Percentiles rank a stretch among this genome's conserved stretches.
Evolutionary conservation across 2,888 invertebrate genomes (phyloP).

Genomic region (Cosmorhoe ocellata): DNA sequence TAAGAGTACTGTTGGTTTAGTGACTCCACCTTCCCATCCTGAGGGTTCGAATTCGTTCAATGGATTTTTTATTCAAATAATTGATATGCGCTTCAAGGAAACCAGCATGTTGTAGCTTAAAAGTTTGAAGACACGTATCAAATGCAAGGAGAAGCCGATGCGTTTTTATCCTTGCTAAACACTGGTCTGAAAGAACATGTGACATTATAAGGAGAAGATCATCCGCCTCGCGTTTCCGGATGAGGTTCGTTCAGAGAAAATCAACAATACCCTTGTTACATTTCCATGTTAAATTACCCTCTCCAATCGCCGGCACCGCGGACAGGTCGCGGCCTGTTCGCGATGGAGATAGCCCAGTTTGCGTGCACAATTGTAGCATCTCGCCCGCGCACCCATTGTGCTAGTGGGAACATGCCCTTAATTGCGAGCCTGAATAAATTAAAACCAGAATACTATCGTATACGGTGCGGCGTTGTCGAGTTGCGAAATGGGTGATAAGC

Average conservation of each 20-base stretch:
- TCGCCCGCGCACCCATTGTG: slow-evolving; percentile 69
- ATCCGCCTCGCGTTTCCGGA: no score
- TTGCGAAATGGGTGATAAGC: slow-evolving; percentile 41
- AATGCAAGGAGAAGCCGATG: no score
- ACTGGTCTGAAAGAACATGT: no score
- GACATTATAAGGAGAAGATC: no score
- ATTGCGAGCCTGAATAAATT: slow-evolving; percentile 78
- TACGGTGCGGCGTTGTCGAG: slow-evolving; percentile 50
- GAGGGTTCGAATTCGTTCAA: no score
- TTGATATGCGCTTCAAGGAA: no score
- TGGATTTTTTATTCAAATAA: no score
- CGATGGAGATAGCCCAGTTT: slow-evolving; percentile 75
- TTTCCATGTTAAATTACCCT: slow-evolving; percentile 21
- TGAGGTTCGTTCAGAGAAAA: not conserved
- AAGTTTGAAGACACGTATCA: no score
- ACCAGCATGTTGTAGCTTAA: no score
- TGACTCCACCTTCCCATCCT: no score
- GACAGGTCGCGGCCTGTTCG: slow-evolving; percentile 49
- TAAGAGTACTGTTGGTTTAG: no score
- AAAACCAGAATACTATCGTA: slow-evolving; percentile 72
- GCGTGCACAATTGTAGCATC: slow-evolving; percentile 76
- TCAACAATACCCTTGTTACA: slow-evolving; percentile 17
- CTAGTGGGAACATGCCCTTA: slow-evolving; percentile 74
- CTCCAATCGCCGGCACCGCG: slow-evolving; percentile 18
- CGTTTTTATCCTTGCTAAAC: no score